Conservation (phyloP, 2,888 invertebrate genomes). For the Cremastinae sp. region DNA sequence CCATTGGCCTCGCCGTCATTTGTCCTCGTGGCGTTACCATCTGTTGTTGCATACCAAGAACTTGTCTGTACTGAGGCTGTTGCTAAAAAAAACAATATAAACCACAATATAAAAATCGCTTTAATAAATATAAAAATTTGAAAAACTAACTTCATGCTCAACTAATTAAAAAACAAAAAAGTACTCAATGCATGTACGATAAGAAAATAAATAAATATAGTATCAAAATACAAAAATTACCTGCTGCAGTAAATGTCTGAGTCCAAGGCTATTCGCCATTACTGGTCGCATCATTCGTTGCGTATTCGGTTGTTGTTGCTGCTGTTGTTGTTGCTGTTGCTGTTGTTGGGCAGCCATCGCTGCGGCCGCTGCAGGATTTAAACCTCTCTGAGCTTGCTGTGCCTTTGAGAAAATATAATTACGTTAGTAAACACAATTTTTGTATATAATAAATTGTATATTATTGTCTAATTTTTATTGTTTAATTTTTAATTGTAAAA, state of each 20-base stretch:
- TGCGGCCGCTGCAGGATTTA: slow-evolving; percentile 75
- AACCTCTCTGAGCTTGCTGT: slow-evolving; percentile 78
- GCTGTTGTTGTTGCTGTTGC: too few relatives aligned
- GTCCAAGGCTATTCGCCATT: slow-evolving; percentile 89
- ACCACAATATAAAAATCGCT: not conserved
- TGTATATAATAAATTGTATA: not conserved
- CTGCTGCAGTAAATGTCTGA: slow-evolving; percentile 90
- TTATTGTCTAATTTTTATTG: not conserved
- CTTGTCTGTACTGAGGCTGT: slow-evolving; percentile 87
- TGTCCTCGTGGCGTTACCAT: slow-evolving; percentile 81
- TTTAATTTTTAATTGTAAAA: too few relatives aligned
- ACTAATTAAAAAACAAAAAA: too few relatives aligned
- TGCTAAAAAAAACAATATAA: slow-evolving; percentile 73
- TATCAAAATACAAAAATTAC: slow-evolving; percentile 79
- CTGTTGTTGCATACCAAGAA: slow-evolving; percentile 82
- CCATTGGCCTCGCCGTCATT: slow-evolving; percentile 79
- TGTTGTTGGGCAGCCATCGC: slow-evolving; percentile 77
- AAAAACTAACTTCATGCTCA: too few relatives aligned
- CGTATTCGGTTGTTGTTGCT: slow-evolving; percentile 73
- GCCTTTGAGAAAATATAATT: slow-evolving; percentile 63
- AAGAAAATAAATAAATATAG: too few relatives aligned
- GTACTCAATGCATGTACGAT: too few relatives aligned
- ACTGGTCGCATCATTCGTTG: slow-evolving; percentile 89
- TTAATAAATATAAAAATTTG: too few relatives aligned
- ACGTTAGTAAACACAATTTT: not conserved